phyloP scores from a whole-genome alignment of 2,888 invertebrate genomes.

The Papilio elwesi region DNA sequence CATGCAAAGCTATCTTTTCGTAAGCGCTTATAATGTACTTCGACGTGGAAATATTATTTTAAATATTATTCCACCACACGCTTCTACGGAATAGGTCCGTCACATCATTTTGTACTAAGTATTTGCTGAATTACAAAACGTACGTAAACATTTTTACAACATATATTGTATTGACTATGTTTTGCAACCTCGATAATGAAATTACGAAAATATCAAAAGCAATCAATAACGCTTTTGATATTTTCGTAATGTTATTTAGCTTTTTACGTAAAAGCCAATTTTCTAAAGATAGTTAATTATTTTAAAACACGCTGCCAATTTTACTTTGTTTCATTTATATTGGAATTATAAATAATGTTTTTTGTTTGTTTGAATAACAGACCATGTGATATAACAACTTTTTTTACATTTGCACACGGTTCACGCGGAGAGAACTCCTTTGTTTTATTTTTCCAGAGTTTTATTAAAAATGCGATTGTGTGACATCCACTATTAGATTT shows the following conservation, averaged over 20 bases:
- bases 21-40: conserved; percentile 17
- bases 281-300: not conserved
- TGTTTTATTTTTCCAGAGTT: too few relatives aligned
- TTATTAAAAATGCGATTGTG: too few relatives aligned
- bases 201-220: too few relatives aligned
- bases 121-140: not conserved
- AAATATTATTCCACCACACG: conserved; percentile 2
- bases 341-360: too few relatives aligned
- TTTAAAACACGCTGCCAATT: not conserved
- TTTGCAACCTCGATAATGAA: not conserved
- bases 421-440: too few relatives aligned
- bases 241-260: not conserved
- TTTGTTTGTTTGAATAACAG: too few relatives aligned
- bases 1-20: conserved; percentile 29
- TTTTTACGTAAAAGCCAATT: not conserved
- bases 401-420: too few relatives aligned
- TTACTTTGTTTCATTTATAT: not conserved
- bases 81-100: not conserved
- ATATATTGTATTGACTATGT: not conserved
- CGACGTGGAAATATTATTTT: conserved; percentile 9
- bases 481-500: too few relatives aligned
- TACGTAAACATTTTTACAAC: too few relatives aligned
- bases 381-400: too few relatives aligned
- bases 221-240: too few relatives aligned
- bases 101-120: not conserved